Base-by-base conservation (phyloP, 2,113 vertebrate species). In the Pachyramphus minor region DNA sequence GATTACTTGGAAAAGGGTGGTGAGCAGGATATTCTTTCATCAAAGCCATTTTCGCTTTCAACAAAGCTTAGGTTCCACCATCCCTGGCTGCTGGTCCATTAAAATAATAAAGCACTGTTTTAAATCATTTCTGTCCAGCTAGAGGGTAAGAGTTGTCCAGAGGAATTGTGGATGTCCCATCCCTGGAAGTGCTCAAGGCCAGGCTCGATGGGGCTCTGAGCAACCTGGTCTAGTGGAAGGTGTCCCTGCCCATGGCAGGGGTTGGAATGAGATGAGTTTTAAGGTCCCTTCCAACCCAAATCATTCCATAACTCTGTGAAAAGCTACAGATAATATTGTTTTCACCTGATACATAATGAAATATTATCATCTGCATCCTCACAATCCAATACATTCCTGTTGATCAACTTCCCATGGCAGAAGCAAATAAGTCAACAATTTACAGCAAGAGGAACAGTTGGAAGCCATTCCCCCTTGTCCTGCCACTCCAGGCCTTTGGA, bases 131-230 rank as follows among this genome's bases (percentile, higher is more conserved):
- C 20, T 35, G 37, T 41, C 39, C 9, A 76, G 11, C 17, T 52
- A n/a, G 52, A 71, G 5, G 14, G 3, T 55, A 55, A 71, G 27
- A 68, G 16, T 5, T 47, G 30, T 5, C 30, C 45, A 45, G n/a
- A 62, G 47, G 22, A 6, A 14, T 23, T 49, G 25, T 62, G 14
- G 9, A 7, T 5, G 27, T 8, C 0, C 0, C 10, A 35, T 33
- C 12, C n/a, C 33, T 53, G 28, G 12, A 39, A 45, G 28, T 45
- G 44, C 11, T 16, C 19, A 59, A 33, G 10, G 37, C 44, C 37
- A 39, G 12, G 59, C 0, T 52, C 50, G 59, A 21, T 16, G 23
- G 7, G 20, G 9, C 30, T 64, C 14, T 14, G 41, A 44, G 30
- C 41, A 31, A 22, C 12, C 39, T 22, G 39, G 28, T 5, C 17